Evolutionary conservation across 2,797 vertebrate species (phyloP).

Genomic region (Enteromius unitaeniatus): DNA sequence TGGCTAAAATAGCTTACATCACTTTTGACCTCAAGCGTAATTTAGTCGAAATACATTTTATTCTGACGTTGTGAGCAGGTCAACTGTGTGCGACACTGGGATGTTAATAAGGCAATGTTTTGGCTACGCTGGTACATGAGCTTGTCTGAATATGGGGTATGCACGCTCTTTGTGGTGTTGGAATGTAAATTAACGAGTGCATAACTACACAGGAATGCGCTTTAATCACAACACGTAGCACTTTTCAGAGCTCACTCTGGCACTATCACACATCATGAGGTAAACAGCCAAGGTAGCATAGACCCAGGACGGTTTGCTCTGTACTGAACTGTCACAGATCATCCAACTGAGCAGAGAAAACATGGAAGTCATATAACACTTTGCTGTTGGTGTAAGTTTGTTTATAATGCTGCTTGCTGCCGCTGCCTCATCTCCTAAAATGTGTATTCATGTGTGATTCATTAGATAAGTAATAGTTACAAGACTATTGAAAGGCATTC

Average conservation of each 20-base stretch:
- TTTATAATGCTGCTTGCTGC: not conserved
- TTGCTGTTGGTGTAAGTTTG: not conserved
- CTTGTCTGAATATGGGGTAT: conserved; percentile 54
- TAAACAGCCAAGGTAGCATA: conserved; percentile 52
- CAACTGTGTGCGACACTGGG: not conserved
- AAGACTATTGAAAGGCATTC: not conserved
- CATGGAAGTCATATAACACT: too few relatives aligned
- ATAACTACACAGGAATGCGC: conserved; percentile 61
- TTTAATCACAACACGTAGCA: conserved; percentile 39
- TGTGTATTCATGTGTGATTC: not conserved
- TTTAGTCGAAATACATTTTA: conserved; percentile 7
- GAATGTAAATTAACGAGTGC: conserved; percentile 62
- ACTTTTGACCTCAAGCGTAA: not conserved
- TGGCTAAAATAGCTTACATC: not conserved
- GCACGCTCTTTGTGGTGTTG: conserved; percentile 52
- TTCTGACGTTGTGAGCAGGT: not conserved
- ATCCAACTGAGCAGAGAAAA: conserved; percentile 36
- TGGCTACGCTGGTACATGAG: not conserved
- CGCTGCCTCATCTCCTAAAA: not conserved
- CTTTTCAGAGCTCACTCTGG: conserved; percentile 43
- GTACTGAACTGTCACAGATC: conserved; percentile 22
- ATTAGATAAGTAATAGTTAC: not conserved
- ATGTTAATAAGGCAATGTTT: conserved; percentile 30
- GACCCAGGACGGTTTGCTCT: conserved; percentile 44
- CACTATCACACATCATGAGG: conserved; percentile 46